A percentile compares a stretch with the other conserved stretches of the same genome.
These are phyloP conservation scores for Charaxes varanes DNA, from an alignment of 1,140 invertebrate genomes.

Conservation along the genomic window DNA sequence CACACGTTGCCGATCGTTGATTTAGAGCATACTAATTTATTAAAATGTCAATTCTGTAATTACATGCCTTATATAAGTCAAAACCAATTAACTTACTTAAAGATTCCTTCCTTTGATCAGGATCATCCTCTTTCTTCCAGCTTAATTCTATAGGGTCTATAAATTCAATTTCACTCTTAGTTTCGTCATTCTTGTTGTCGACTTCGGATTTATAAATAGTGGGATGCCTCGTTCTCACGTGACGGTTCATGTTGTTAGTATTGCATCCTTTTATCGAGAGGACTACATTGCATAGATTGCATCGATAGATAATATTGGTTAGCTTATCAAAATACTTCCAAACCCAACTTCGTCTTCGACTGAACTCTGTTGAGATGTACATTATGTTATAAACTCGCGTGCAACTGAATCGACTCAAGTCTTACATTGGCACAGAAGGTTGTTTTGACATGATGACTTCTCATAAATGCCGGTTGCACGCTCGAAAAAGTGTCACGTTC, in stretches of 20 bases:
- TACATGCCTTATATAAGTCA: too few species aligned
- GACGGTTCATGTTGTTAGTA: constrained; percentile 64
- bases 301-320: constrained; percentile 53
- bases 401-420: too few species aligned
- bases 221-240: constrained; percentile 48
- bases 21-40: too few species aligned
- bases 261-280: constrained; percentile 64
- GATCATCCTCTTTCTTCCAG: constrained; percentile 24
- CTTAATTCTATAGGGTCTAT: constrained; percentile 8
- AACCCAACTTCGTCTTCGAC: constrained; percentile 55
- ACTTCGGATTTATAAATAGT: constrained; percentile 31
- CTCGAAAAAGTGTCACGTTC: too few species aligned
- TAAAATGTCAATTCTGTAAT: too few species aligned
- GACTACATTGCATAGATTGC: constrained; percentile 49
- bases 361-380: constrained; percentile 19
- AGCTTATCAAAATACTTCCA: constrained; percentile 62
- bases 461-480: too few species aligned
- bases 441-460: too few species aligned
- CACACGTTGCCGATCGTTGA: too few species aligned
- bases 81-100: constrained; percentile 29
- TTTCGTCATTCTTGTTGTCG: constrained; percentile 27
- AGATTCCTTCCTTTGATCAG: constrained; percentile 20
- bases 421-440: too few species aligned
- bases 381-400: not conserved
- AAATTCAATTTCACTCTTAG: constrained; percentile 1